Conservation (phyloP, 1,140 invertebrate species). For the Telenomus remus region DNA sequence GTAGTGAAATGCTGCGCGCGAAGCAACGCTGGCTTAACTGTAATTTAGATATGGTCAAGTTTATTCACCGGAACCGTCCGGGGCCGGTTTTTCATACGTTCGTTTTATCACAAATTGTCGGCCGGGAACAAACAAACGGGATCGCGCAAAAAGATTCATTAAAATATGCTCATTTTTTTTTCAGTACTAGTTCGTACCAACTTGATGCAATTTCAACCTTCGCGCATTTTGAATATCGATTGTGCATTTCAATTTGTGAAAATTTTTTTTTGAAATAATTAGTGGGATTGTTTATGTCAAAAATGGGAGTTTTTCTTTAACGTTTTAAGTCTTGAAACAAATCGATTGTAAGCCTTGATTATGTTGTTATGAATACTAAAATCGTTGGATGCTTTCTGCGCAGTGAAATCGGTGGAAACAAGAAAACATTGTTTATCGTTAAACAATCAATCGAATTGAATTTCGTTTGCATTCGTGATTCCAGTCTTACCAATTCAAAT, state of each 20-base stretch:
- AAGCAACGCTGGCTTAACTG: slow-evolving; percentile 43
- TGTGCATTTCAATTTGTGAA: too few relatives aligned
- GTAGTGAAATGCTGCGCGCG: slow-evolving; percentile 47
- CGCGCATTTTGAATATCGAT: not conserved
- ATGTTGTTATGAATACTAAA: slow-evolving; percentile 48
- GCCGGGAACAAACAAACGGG: slow-evolving; percentile 42
- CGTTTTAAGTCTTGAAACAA: too few relatives aligned
- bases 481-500: slow-evolving; percentile 17
- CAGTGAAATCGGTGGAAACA: slow-evolving; percentile 66
- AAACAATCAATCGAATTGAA: slow-evolving; percentile 42
- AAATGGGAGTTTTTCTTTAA: too few relatives aligned
- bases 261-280: too few relatives aligned
- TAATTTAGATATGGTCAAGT: slow-evolving; percentile 57
- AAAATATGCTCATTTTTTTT: slow-evolving; percentile 16
- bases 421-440: slow-evolving; percentile 33
- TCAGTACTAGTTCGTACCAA: too few relatives aligned
- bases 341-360: slow-evolving; percentile 15
- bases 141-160: slow-evolving; percentile 40
- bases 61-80: slow-evolving; percentile 53
- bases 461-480: slow-evolving; percentile 30
- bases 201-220: too few relatives aligned
- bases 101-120: slow-evolving; percentile 45
- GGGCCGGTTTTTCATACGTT: slow-evolving; percentile 48
- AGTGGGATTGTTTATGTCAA: too few relatives aligned
- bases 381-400: slow-evolving; percentile 48